A percentile compares a stretch with the other conserved stretches of the same genome.
These are phyloP conservation scores for Uropetala carovei DNA, from an alignment of 2,888 invertebrate genomes.

Conservation along the genomic window DNA sequence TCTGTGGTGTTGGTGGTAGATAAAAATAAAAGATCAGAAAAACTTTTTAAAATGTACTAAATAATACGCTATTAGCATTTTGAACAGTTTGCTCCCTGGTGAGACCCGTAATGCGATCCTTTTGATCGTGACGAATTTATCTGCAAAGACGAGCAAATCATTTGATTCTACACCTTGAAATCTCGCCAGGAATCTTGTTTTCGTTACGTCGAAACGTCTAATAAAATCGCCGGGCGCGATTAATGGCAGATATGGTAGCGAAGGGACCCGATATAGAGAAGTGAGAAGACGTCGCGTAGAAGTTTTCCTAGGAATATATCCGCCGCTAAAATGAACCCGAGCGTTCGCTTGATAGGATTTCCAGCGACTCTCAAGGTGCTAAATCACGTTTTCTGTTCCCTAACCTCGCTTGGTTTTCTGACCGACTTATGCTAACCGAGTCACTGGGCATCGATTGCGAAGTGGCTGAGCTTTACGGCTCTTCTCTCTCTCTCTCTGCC, in stretches of 20 bases:
- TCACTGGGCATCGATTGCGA: conserved; percentile 60
- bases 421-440: conserved; percentile 61
- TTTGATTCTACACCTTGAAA: too few species aligned
- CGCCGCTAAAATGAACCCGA: not conserved
- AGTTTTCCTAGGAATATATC: not conserved
- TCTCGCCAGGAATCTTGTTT: too few species aligned
- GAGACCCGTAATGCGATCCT: too few species aligned
- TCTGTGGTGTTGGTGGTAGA: too few species aligned
- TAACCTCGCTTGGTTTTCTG: conserved; percentile 43
- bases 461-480: conserved; percentile 4
- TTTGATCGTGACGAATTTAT: too few species aligned
- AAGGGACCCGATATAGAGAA: too few species aligned
- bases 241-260: too few species aligned
- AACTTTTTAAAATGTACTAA: not conserved
- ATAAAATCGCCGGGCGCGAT: too few species aligned
- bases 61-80: not conserved
- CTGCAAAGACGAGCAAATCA: too few species aligned
- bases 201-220: too few species aligned
- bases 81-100: not conserved
- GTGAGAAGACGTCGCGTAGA: not conserved
- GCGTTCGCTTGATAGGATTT: not conserved
- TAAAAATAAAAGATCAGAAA: not conserved
- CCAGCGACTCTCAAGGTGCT: not conserved
- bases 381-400: conserved; percentile 33
- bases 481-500: not conserved